These are phyloP conservation scores for Platycheirus rosarum DNA, from an alignment of 2,888 invertebrate genomes.

Conservation along the genomic window DNA sequence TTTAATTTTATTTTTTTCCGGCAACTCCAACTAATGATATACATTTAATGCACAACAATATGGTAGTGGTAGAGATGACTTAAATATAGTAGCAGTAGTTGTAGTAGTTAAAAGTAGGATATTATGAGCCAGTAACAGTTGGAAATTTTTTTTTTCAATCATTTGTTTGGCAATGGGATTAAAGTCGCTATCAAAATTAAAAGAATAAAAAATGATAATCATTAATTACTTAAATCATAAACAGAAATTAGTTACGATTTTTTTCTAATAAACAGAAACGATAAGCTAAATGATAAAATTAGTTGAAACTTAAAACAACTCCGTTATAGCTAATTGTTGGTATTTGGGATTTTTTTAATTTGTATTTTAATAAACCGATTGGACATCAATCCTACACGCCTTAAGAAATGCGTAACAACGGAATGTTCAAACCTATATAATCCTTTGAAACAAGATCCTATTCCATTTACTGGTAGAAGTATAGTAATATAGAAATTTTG, in stretches of 20 bases:
- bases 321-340: neutral
- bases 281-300: constrained; percentile 7
- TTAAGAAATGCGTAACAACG: too few species aligned
- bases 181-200: constrained; percentile 19
- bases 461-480: too few species aligned
- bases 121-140: constrained; percentile 60
- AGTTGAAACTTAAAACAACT: neutral
- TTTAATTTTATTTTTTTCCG: too few species aligned
- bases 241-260: constrained; percentile 22
- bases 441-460: too few species aligned
- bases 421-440: too few species aligned
- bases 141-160: constrained; percentile 6
- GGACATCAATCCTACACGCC: too few species aligned
- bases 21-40: constrained; percentile 66
- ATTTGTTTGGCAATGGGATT: constrained; percentile 36
- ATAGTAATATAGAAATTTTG: too few species aligned
- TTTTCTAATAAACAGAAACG: constrained; percentile 8
- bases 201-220: neutral
- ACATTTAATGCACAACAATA: constrained; percentile 62
- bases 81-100: constrained; percentile 60
- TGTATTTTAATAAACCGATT: neutral
- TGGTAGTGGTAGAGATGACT: constrained; percentile 70
- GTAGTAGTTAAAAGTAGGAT: constrained; percentile 55
- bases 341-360: neutral
- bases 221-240: constrained; percentile 8